phyloP scores from a whole-genome alignment of 2,113 vertebrate species.

The Zosterops borbonicus region DNA sequence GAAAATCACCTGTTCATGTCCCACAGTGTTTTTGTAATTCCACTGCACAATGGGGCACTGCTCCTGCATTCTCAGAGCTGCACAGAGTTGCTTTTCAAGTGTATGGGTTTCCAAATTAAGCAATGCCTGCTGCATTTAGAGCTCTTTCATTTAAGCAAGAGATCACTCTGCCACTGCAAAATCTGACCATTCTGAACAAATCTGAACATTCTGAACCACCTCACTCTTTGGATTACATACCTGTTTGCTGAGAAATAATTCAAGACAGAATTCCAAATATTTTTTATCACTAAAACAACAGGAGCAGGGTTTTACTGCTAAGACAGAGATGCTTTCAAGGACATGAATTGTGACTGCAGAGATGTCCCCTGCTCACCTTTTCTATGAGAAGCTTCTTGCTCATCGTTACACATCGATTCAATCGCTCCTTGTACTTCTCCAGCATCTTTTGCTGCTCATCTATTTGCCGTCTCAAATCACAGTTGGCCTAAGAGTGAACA shows the following conservation, averaged over 20 bases:
- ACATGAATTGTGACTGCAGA: background rate
- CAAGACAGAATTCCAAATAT: background rate
- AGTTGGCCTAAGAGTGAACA: slow-evolving; percentile 85
- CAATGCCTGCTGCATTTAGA: background rate
- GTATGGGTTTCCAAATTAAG: background rate
- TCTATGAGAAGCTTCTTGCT: slow-evolving; percentile 99
- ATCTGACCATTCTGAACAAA: background rate
- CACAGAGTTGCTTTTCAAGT: background rate
- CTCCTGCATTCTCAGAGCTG: background rate
- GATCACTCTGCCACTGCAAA: background rate
- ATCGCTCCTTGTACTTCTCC: slow-evolving; percentile 96
- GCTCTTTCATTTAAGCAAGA: background rate
- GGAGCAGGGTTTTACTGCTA: background rate
- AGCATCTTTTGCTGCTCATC: slow-evolving; percentile 99
- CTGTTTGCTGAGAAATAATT: background rate
- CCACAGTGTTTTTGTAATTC: background rate
- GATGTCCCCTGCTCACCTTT: slow-evolving; percentile 80
- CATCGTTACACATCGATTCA: slow-evolving; percentile 99
- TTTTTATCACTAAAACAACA: background rate
- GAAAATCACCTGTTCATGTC: background rate
- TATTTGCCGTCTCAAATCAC: slow-evolving; percentile 95
- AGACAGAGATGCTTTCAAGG: background rate
- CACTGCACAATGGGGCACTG: background rate
- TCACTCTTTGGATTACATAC: background rate
- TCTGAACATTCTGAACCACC: background rate